Base-by-base conservation (phyloP, 2,797 vertebrate species). In the Sternarchorhynchus goeldii region DNA sequence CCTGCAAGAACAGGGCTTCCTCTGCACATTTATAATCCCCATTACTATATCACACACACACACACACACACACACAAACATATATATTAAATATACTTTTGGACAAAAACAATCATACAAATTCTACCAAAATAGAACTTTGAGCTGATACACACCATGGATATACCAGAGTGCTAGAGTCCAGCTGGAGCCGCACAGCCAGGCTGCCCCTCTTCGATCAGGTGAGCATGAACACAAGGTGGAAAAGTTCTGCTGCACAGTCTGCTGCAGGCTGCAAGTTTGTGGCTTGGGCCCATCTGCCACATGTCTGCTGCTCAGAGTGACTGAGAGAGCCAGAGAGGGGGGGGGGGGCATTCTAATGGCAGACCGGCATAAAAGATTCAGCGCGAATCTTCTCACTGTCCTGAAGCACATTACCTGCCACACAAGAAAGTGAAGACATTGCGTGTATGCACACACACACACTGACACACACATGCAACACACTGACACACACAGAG, bases 231-330 rank as follows among this genome's bases (percentile, higher is more conserved):
- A 93, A 93, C 94, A 94, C 93, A 92, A 94, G 92, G 92, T 94
- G 93, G 94, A 45, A 97, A 95, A 95, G 90, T 93, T 94, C 93
- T 93, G 92, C 93, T 91, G 89, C 79, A 85, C 10, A 91, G 93
- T 93, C 90, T 90, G 93, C 93, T 91, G 92, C 86, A 91, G 94
- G 95, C 94, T 94, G 93, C 93, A 95, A 96, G 95, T 96, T 96
- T 95, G 95, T 94, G 95, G 95, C 95, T 96, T 93, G 89, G 92
- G 92, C 92, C 96, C 96, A 97, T 96, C 95, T 97, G 96, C 97
- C 95, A 94, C 93, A 94, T 94, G 96, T 95, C 95, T 96, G 94
- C 93, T 90, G 94, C 93, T 90, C 76, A 85, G 82, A 93, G 91
- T 93, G 93, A 89, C 91, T 97, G 94, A 63, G 20, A 84, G 85